Conservation (phyloP, 2,888 invertebrate genomes). For the Chrysotoxum bicinctum region DNA sequence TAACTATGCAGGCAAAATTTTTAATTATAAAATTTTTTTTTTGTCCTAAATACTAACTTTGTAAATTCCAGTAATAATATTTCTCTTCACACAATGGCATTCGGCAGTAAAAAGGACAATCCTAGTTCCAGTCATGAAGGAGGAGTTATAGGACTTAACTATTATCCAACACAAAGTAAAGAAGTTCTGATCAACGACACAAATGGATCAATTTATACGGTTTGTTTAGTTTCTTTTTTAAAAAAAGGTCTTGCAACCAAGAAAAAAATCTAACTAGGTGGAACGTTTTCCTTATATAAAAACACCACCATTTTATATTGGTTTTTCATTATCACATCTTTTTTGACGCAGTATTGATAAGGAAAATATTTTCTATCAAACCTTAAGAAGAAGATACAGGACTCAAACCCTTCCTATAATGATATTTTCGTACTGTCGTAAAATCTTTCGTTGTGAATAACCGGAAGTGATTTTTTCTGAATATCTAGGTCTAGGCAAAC, state of each 20-base stretch:
- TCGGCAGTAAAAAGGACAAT: conserved; percentile 91
- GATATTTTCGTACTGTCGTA: too few species aligned
- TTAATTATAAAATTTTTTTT: not conserved
- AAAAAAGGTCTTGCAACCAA: not conserved
- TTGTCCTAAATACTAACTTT: conserved; percentile 4
- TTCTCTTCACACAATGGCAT: conserved; percentile 90
- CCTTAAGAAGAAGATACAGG: too few species aligned
- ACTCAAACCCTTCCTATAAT: too few species aligned
- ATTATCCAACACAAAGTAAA: conserved; percentile 90
- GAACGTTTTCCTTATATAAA: not conserved
- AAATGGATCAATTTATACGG: conserved; percentile 84
- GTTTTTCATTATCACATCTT: too few species aligned
- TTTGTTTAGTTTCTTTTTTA: conserved; percentile 73
- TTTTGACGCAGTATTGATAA: too few species aligned
- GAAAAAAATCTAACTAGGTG: not conserved
- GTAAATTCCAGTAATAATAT: conserved; percentile 86
- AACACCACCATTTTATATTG: not conserved
- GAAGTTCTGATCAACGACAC: conserved; percentile 91
- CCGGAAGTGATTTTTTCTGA: too few species aligned
- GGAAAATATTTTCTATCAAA: too few species aligned
- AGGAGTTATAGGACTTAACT: conserved; percentile 93
- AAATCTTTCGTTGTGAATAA: too few species aligned
- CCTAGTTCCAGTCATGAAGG: conserved; percentile 93
- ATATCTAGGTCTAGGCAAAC: too few species aligned
- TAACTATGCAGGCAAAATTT: conserved; percentile 26